Percentiles rank a stretch among this genome's conserved stretches.
phyloP scores from a whole-genome alignment of 2,888 invertebrate genomes.

The Parnassius orleans region DNA sequence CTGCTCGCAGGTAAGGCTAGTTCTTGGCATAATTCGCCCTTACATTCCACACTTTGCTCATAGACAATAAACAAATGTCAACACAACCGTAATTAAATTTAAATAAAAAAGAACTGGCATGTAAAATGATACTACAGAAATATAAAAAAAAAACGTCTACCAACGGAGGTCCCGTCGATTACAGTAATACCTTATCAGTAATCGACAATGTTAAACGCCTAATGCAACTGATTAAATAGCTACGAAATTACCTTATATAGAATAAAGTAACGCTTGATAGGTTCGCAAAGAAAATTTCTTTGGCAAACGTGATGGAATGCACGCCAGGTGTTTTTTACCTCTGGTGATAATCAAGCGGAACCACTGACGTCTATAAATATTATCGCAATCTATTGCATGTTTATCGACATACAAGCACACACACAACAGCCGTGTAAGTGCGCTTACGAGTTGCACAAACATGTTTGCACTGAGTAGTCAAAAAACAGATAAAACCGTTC shows the following conservation, averaged over 20 bases:
- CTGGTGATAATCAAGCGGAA: conserved; percentile 18
- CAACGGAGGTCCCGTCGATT: background rate
- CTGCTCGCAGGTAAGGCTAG: too few relatives aligned
- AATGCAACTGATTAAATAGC: conserved; percentile 15
- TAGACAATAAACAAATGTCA: too few relatives aligned
- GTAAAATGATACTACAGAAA: too few relatives aligned
- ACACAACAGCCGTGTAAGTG: background rate
- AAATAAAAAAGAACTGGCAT: too few relatives aligned
- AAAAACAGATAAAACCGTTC: background rate
- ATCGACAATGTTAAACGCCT: conserved; percentile 15
- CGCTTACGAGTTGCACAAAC: conserved; percentile 14
- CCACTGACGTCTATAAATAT: conserved; percentile 12
- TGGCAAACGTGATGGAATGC: conserved; percentile 18
- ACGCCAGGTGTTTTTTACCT: conserved; percentile 9
- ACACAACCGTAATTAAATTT: too few relatives aligned
- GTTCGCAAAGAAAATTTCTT: conserved; percentile 16
- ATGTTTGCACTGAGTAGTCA: background rate
- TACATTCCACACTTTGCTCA: too few relatives aligned
- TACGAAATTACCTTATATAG: conserved; percentile 13
- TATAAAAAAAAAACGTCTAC: too few relatives aligned
- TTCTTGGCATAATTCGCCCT: too few relatives aligned
- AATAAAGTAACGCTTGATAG: conserved; percentile 18
- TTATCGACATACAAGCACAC: background rate
- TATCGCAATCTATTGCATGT: conserved; percentile 12
- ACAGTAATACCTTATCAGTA: conserved; percentile 8